Evolutionary conservation across 1,140 invertebrate species (phyloP), one percentile per base, ranked within the genome.

Genomic region (Chironomus striatipennis): DNA sequence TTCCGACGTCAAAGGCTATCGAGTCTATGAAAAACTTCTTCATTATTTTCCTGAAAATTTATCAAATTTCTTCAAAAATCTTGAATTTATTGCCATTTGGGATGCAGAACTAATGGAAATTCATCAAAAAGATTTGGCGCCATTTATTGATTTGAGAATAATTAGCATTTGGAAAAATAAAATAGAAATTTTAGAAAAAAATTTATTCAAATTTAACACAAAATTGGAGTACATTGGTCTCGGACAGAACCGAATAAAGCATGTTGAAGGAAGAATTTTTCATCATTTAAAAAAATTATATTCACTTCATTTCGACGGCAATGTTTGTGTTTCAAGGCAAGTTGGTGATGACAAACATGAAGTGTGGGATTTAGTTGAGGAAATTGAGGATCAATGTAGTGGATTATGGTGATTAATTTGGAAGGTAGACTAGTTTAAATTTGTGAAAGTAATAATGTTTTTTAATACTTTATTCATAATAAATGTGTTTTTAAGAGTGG

Each of bases 211-310:
- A 15, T 57, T 57, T 10, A 57, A 57, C 12, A 15, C 47, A n/a
- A n/a, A 57, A 57, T 12, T 57, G 9, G 47, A 57, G n/a, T 57
- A 57, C 47, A 57, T 57, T 57, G 47, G 47, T 5, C n/a, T 57
- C 4, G 47, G 47, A n/a, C 12, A 57, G n/a, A 57, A 57, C 4
- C 12, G n/a, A 12, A 57, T 57, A 1, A 57, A 57, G n/a, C n/a
- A n/a, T 57, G 47, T 57, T 15, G 47, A 57, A n/a, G 47, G 47
- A 57, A 57, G n/a, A 57, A 57, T 57, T 57, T 57, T 57, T n/a
- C 9, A 57, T 57, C 47, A 57, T 57, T 57, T 57, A 15, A 57
- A 15, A 15, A 57, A 57, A 15, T 57, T 57, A 10, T 10, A 57
- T 57, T 5, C 8, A 57, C 12, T 57, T 57, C 47, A 57, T 15